These are phyloP conservation scores for Bufo gargarizans DNA, from an alignment of 2,113 vertebrate species.

Conservation along the genomic window DNA sequence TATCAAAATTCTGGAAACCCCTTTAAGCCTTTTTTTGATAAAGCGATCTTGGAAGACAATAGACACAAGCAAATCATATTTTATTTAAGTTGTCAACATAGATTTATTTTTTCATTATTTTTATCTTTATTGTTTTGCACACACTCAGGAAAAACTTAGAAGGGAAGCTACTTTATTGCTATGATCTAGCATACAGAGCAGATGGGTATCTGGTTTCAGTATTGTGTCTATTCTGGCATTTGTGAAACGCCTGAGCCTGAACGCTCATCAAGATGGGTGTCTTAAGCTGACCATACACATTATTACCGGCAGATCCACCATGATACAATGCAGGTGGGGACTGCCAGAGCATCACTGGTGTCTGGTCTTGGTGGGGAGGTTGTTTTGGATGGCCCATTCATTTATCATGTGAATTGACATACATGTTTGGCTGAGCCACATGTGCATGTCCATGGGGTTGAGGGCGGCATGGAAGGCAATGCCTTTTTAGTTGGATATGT, in stretches of 20 bases:
- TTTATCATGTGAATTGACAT: background rate
- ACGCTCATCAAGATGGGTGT: background rate
- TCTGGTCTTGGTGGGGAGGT: background rate
- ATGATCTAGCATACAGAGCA: background rate
- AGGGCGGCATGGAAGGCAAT: background rate
- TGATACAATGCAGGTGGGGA: background rate
- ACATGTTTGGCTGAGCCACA: background rate
- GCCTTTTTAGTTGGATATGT: background rate
- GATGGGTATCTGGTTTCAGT: background rate
- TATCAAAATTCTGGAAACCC: too few relatives aligned
- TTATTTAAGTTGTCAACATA: background rate
- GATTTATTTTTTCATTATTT: background rate
- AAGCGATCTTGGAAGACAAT: background rate
- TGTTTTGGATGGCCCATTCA: background rate
- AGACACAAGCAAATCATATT: background rate
- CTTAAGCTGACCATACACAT: background rate
- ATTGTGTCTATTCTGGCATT: background rate
- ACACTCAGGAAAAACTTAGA: conserved; percentile 53
- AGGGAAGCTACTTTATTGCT: conserved; percentile 7
- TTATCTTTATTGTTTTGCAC: conserved; percentile 16
- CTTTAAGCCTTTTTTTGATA: background rate
- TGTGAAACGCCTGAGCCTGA: background rate
- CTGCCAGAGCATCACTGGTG: background rate
- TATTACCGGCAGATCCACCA: background rate
- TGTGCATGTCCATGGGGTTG: background rate